A percentile compares a stretch with the other conserved stretches of the same genome.
Conservation (phyloP, 2,113 vertebrate species). For the Tinamus guttatus region DNA sequence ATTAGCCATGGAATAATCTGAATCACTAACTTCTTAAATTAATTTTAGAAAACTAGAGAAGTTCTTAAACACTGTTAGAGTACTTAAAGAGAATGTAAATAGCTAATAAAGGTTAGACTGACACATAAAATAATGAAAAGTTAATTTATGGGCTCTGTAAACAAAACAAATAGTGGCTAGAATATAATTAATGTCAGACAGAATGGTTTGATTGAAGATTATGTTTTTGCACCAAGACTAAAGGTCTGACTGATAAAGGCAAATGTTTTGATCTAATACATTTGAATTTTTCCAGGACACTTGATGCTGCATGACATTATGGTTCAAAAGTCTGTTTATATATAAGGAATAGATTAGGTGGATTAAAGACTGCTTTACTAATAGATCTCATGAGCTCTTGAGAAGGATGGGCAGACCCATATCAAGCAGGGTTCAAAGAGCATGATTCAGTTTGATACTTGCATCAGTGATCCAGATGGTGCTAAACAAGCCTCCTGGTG, state of each 20-base stretch:
- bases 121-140: background rate
- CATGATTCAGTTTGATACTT: background rate
- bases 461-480: background rate
- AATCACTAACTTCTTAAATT: background rate
- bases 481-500: background rate
- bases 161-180: background rate
- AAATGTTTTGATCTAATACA: background rate
- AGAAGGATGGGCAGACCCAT: background rate
- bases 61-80: background rate
- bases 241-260: background rate
- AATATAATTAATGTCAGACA: background rate
- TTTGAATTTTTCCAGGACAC: background rate
- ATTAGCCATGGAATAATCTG: background rate
- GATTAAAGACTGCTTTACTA: background rate
- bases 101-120: background rate
- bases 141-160: background rate
- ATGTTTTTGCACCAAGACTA: background rate
- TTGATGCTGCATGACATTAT: background rate
- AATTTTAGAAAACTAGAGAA: background rate
- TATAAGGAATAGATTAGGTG: background rate
- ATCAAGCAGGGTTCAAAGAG: background rate
- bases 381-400: background rate
- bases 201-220: background rate
- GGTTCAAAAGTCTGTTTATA: background rate
- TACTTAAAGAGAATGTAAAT: background rate